Percentiles rank a stretch among this genome's conserved stretches.
These are phyloP conservation scores for Heteromyza rotundicornis DNA, from an alignment of 2,888 invertebrate genomes.

Conservation along the genomic window DNA sequence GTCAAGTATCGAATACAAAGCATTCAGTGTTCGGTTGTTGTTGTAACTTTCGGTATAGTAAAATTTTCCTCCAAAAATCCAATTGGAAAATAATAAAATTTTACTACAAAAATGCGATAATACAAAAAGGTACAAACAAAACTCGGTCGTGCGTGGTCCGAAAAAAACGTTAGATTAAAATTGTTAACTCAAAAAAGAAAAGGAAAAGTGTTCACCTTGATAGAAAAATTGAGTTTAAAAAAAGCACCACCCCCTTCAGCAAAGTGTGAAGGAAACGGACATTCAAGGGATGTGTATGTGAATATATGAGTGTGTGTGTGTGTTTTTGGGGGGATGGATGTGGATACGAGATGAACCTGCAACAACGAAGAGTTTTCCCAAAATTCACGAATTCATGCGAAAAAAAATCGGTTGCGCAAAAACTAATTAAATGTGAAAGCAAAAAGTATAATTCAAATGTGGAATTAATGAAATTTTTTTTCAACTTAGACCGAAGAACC, in stretches of 20 bases:
- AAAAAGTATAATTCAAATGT: neutral
- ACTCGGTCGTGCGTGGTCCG: neutral
- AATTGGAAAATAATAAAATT: no score
- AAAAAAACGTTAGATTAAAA: neutral
- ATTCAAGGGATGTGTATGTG: neutral
- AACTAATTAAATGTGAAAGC: neutral
- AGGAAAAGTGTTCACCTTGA: neutral
- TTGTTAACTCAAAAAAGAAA: neutral
- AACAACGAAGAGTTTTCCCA: neutral
- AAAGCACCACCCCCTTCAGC: neutral
- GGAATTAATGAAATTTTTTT: neutral
- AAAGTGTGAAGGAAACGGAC: neutral
- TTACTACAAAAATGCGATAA: neutral
- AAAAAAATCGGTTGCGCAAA: neutral
- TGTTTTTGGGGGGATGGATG: neutral
- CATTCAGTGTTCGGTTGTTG: no score
- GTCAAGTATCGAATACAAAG: no score
- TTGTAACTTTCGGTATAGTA: no score
- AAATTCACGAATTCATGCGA: neutral
- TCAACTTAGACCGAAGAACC: neutral
- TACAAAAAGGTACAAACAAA: neutral
- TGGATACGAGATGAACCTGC: neutral
- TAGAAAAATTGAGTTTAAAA: neutral
- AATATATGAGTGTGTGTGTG: neutral
- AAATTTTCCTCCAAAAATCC: no score